Conservation (phyloP, 2,888 invertebrate genomes). For the Schizotus pectinicornis region DNA sequence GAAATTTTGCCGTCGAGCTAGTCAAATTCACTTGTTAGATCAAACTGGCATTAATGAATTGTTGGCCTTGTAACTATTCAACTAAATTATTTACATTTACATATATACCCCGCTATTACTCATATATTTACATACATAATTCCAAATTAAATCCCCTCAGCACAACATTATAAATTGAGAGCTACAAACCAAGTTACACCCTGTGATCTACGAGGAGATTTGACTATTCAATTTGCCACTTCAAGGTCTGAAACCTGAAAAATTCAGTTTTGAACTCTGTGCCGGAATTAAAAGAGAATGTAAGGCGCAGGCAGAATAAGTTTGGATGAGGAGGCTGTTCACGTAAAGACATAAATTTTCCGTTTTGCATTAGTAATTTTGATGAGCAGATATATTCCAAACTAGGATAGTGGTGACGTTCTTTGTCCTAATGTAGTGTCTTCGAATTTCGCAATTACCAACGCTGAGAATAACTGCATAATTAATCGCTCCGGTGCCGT, state of each 20-base stretch:
- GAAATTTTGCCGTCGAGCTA: too few species aligned
- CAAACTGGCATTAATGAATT: conserved; percentile 8
- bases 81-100: conserved; percentile 28
- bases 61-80: conserved; percentile 21
- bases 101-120: conserved; percentile 21
- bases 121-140: conserved; percentile 29
- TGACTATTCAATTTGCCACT: conserved; percentile 13
- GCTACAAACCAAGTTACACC: conserved; percentile 23
- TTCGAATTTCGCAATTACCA: too few species aligned
- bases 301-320: too few species aligned
- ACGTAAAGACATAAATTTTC: too few species aligned
- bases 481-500: too few species aligned
- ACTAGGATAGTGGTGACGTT: background rate
- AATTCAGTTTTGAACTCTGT: too few species aligned
- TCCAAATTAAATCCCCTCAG: conserved; percentile 25
- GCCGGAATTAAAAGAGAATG: background rate
- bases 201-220: conserved; percentile 22
- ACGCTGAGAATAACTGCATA: too few species aligned
- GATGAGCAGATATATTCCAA: too few species aligned
- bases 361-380: too few species aligned
- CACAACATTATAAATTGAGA: conserved; percentile 23
- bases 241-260: too few species aligned
- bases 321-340: too few species aligned
- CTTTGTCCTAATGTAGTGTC: background rate
- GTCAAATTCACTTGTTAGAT: too few species aligned